Evolutionary conservation across 92 coral and sea anemone species (phyloP).

Genomic region (Bergia sp.): DNA sequence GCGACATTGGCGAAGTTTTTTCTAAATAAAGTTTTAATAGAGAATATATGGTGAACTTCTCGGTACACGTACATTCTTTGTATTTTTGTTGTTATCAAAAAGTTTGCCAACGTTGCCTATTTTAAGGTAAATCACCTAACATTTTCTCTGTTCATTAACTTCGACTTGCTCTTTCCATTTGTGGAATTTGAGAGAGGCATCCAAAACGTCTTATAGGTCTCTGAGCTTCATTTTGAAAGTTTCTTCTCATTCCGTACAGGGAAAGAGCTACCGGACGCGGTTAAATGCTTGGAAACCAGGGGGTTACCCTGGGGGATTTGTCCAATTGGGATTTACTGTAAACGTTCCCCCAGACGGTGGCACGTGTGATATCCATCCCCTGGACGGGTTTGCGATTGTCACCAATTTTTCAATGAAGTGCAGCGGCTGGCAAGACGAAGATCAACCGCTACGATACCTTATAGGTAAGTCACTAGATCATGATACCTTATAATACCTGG

Average conservation of each 20-base stretch:
- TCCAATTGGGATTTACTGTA: constrained; percentile 72
- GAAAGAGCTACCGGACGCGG: constrained; percentile 65
- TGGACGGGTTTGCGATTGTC: constrained; percentile 80
- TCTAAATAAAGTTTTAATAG: too few relatives aligned
- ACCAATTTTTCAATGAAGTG: constrained; percentile 78
- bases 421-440: constrained; percentile 83
- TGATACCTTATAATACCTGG: neutral
- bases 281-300: constrained; percentile 91
- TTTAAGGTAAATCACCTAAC: too few relatives aligned
- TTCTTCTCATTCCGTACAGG: neutral
- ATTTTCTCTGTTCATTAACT: too few relatives aligned
- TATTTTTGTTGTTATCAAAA: too few relatives aligned
- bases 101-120: too few relatives aligned
- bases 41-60: too few relatives aligned
- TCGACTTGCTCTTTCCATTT: too few relatives aligned
- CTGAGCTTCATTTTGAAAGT: neutral
- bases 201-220: too few relatives aligned
- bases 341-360: constrained; percentile 85
- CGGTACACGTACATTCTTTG: too few relatives aligned
- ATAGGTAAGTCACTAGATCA: constrained; percentile 62
- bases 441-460: constrained; percentile 79
- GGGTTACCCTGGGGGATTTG: constrained; percentile 79
- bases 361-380: constrained; percentile 59
- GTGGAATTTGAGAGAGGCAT: too few relatives aligned
- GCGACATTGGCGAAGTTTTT: too few relatives aligned